Conservation (phyloP, 1,140 invertebrate genomes). For the Diplogasteroides magnus region DNA sequence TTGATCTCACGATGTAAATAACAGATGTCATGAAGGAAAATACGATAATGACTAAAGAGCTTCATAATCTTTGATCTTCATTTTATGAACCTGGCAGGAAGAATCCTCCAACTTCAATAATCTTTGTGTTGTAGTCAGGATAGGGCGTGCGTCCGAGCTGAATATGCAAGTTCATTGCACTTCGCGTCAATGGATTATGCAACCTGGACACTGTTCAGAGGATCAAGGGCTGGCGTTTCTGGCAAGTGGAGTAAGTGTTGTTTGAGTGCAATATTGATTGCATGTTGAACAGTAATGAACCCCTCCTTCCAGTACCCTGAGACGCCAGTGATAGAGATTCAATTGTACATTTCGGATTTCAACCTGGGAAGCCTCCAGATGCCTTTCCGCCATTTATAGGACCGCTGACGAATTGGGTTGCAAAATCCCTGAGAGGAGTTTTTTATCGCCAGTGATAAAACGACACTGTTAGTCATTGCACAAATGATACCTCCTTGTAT, state of each 20-base stretch:
- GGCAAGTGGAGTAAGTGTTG: too few species aligned
- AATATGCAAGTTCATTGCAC: slow-evolving; percentile 3
- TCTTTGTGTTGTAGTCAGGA: slow-evolving; percentile 38
- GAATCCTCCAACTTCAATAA: slow-evolving; percentile 43
- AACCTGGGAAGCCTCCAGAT: slow-evolving; percentile 16
- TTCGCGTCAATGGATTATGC: too few species aligned
- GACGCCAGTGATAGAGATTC: background rate
- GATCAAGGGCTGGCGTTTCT: too few species aligned
- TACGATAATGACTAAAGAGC: slow-evolving; percentile 29
- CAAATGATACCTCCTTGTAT: slow-evolving; percentile 16
- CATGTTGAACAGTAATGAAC: slow-evolving; percentile 42
- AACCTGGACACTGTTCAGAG: too few species aligned
- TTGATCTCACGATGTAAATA: slow-evolving; percentile 42
- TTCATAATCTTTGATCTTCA: background rate
- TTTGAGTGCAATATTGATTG: slow-evolving; percentile 32
- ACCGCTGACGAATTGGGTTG: slow-evolving; percentile 21
- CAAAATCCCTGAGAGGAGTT: slow-evolving; percentile 15
- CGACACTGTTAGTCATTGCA: background rate
- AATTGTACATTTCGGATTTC: background rate
- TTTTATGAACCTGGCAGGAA: slow-evolving; percentile 34
- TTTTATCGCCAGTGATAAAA: background rate
- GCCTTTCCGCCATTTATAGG: slow-evolving; percentile 19
- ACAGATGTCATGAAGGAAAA: slow-evolving; percentile 47
- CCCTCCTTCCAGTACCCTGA: slow-evolving; percentile 47
- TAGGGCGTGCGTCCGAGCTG: slow-evolving; percentile 41